Evolutionary conservation across 2,797 vertebrate genomes (phyloP), one percentile per base, ranked within the genome.

Genomic region (Pteropus rufus): DNA sequence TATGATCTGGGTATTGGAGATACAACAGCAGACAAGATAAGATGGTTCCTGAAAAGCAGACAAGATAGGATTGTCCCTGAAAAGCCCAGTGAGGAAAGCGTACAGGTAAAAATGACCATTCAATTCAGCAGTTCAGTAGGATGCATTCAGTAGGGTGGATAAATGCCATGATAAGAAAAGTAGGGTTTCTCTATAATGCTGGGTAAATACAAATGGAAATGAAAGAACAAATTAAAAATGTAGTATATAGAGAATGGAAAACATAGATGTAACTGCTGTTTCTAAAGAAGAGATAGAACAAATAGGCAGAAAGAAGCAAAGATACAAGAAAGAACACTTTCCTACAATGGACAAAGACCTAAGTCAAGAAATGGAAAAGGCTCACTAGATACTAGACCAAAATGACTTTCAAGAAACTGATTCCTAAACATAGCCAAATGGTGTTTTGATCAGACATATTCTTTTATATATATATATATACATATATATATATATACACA

Each of bases 211-310:
- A 64, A 91, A 94, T 34, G 4, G 16, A 69, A 87, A 77, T 36
- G 73, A 41, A 91, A 77, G 24, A 69, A 73, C 72, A 82, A 85
- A 82, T 75, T 86, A 88, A 65, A 92, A 77, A 91, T 79, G 29
- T 67, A 64, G 5, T 81, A 18, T 39, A 69, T 24, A 60, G 3
- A 92, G 18, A 24, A 70, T 60, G 14, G 23, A 90, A 85, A 89
- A n/a, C 7, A 72, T 34, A 85, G 54, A 82, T 23, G 83, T 77
- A 87, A 85, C 36, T 86, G 3, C 64, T 72, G 21, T 46, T 5
- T 12, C 49, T 89, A 75, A 76, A 89, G 12, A 92, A 93, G 39
- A 70, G 2, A 7, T n/a, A 39, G 12, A 76, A 29, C 24, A 62
- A 82, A 60, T 67, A 6, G 80, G 39, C 83, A 84, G 36, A n/a